Base-by-base conservation (phyloP, 2,888 invertebrate species). In the Cerastoderma edule region DNA sequence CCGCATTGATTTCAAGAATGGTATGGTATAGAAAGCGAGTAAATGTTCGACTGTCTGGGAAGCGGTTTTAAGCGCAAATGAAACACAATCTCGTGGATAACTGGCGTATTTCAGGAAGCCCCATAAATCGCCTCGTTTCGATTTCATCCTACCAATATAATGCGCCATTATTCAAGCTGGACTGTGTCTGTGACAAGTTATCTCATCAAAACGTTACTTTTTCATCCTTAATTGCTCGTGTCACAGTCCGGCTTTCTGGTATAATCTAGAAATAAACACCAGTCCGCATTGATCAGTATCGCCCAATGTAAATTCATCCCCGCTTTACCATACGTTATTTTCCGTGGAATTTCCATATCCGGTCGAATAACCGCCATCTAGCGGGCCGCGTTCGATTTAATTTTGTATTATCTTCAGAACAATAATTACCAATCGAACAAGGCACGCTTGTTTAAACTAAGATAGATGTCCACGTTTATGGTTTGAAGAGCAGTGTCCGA, bases 251-350 rank as follows among this genome's bases (percentile, higher is more conserved):
- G 56, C 39, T 30, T 39, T 22, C 24, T 22, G 67, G 22, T 35
- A 60, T 60, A 48, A 69, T 69, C 50, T 22, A 6, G 48, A 69
- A 63, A 63, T 69, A 69, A 69, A 63, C 48, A 63, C 46, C 69
- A 33, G 46, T 63, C 60, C 28, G 50, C 69, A 68, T 68, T 67
- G 54, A 73, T 73, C 63, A 24, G 53, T 39, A 35, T 39, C 54
- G 30, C 54, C 67, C 64, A 67, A 63, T 75, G 75, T 75, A 71
- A 68, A 69, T 66, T 72, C 72, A n/a, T 53, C 65, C 70, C 68
- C 68, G 48, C 75, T 68, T 76, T 76, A 68, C 76, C 72, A 76
- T 76, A 76, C 60, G 66, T 77, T 69, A 69, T 66, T 69, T 75
- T 66, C 79, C 70, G 60, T 22, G 50, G 50, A 32, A 69, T 63